phyloP scores from a whole-genome alignment of 2,113 vertebrate genomes.

The Thinocorus orbignyianus region DNA sequence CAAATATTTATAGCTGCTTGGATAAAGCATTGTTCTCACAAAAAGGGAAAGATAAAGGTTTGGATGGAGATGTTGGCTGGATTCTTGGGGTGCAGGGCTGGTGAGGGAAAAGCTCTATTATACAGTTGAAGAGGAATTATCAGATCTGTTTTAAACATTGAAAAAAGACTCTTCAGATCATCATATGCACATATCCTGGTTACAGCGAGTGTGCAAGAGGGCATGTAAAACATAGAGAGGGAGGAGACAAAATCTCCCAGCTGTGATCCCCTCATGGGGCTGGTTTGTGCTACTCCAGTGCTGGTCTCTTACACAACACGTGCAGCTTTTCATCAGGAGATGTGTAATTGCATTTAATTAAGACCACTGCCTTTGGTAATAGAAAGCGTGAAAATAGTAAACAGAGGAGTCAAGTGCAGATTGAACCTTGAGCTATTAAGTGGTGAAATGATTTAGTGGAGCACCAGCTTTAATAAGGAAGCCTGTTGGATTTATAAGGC shows the following conservation, averaged over 20 bases:
- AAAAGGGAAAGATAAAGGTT: not conserved
- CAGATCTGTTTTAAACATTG: not conserved
- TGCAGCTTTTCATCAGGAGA: not conserved
- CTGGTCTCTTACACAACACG: not conserved
- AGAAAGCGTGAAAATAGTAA: not conserved
- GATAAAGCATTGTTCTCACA: not conserved
- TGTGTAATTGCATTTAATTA: not conserved
- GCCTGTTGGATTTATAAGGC: not conserved
- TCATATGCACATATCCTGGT: not conserved
- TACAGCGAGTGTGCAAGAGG: not conserved
- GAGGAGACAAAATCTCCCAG: fast-evolving
- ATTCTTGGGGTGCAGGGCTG: not conserved
- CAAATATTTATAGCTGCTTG: not conserved
- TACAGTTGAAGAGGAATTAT: not conserved
- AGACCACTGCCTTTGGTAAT: not conserved
- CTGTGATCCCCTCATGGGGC: fast-evolving
- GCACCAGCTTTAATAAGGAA: not conserved
- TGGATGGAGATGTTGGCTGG: not conserved
- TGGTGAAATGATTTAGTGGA: not conserved
- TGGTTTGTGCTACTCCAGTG: not conserved
- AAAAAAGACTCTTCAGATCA: not conserved
- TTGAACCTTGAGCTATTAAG: not conserved
- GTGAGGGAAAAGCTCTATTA: not conserved
- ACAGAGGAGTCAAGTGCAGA: not conserved
- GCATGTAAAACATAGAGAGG: fast-evolving